phyloP scores from a whole-genome alignment of 53 echinoderm and acorn worm genomes.

The Hippasteria phrygiana region DNA sequence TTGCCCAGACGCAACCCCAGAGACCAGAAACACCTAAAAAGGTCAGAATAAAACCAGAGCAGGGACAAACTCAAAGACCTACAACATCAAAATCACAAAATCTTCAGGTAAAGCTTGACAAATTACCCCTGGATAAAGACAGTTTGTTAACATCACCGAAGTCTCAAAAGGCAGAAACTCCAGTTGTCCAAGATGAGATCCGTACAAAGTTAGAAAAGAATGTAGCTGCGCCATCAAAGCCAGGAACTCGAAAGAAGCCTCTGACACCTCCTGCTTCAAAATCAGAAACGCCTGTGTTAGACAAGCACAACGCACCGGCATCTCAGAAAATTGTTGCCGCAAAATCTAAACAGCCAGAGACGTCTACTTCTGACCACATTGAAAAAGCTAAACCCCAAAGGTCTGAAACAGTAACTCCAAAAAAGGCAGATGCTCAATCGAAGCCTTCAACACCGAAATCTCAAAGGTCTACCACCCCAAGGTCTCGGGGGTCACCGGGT shows the following conservation, averaged over 20 bases:
- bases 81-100: constrained; percentile 35
- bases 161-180: background rate
- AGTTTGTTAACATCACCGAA: background rate
- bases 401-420: constrained; percentile 8
- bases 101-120: constrained; percentile 15
- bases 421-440: constrained; percentile 18
- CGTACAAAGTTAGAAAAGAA: background rate
- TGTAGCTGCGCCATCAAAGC: constrained; percentile 6
- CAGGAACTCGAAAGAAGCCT: constrained; percentile 11
- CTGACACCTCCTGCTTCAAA: constrained; percentile 37
- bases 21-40: constrained; percentile 35
- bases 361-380: background rate
- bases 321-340: background rate
- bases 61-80: background rate
- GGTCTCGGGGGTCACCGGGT: constrained; percentile 19
- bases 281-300: constrained; percentile 8
- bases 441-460: constrained; percentile 36
- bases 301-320: background rate
- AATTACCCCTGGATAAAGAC: constrained; percentile 7
- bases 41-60: constrained; percentile 9
- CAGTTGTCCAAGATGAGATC: constrained; percentile 2
- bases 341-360: constrained; percentile 22
- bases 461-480: constrained; percentile 11
- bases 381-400: constrained; percentile 29
- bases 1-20: constrained; percentile 10